Evolutionary conservation across 2,113 vertebrate species (phyloP), one percentile per base, ranked within the genome.

Genomic region (Limnothrissa miodon): DNA sequence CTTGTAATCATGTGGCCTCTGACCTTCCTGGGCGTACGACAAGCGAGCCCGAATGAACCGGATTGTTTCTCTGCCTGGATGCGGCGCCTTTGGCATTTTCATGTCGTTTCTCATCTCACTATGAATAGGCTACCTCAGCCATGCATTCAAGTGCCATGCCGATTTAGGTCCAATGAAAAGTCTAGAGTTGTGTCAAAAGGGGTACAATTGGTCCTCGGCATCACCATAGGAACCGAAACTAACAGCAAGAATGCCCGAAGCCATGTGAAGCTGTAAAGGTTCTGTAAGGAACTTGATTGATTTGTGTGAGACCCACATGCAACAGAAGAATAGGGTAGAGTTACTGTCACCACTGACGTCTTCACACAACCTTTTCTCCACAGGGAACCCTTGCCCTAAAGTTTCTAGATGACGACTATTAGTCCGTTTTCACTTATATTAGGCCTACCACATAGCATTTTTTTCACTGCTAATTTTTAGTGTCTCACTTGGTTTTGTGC

Each of bases 311-410:
- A 74, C 66, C 66, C 66, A 74, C 29, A 74, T 74, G 29, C 29
- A 74, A 36, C 11, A 74, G 66, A 33, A 74, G 66, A 74, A 74
- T 39, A 33, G 66, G 33, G 29, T 74, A 74, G 66, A 74, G 66
- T 74, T 74, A 74, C 66, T 74, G 66, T 74, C 66, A 74, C 66
- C 66, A 74, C 29, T 74, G 66, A 74, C 66, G 66, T 74, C 66
- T 74, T 74, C 33, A 74, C 66, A 39, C 66, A 74, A 36, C 29
- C 66, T 74, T 74, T 74, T 74, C 66, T 74, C 66, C 66, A 36
- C 66, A 74, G 66, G 13, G 17, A 36, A 74, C 9, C 29, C 51
- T 56, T 11, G n/a, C 59, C 66, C 66, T 36, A 74, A 74, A 74
- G 66, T 10, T 74, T 29, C 36, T 36, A 13, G 17, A 23, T 23